Conservation (phyloP, 92 coral and sea anemone species). For the Phenganax subtilis region DNA sequence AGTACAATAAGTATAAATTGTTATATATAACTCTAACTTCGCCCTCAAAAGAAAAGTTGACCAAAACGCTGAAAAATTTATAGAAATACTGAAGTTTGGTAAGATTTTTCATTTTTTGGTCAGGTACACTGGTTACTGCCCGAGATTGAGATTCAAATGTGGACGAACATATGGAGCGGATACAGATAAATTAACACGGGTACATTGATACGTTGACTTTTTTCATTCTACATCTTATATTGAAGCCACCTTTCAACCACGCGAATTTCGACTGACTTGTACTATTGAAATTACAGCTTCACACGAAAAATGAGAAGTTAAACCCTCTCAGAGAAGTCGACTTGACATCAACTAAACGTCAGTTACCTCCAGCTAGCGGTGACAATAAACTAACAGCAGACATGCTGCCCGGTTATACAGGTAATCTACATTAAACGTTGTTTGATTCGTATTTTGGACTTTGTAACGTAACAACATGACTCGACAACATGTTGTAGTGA, state of each 20-base stretch:
- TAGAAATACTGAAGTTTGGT: no score
- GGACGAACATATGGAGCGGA: slow-evolving; percentile 97
- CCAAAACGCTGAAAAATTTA: no score
- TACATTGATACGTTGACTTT: slow-evolving; percentile 35
- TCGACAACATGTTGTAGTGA: no score
- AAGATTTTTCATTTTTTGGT: neutral
- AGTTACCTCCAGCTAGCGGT: slow-evolving; percentile 77
- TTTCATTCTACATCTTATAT: neutral
- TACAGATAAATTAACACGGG: slow-evolving; percentile 86
- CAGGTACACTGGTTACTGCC: slow-evolving; percentile 95
- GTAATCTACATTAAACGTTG: slow-evolving; percentile 41
- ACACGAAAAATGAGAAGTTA: slow-evolving; percentile 85
- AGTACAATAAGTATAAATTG: neutral
- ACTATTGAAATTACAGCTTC: slow-evolving; percentile 55
- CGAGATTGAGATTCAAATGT: slow-evolving; percentile 81
- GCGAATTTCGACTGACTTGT: neutral
- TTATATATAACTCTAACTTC: neutral
- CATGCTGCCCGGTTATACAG: slow-evolving; percentile 88
- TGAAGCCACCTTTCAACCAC: neutral
- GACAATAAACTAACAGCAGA: slow-evolving; percentile 83
- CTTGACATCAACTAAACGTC: slow-evolving; percentile 50
- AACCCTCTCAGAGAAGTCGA: slow-evolving; percentile 57
- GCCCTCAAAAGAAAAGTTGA: no score
- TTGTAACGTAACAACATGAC: no score
- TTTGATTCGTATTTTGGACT: no score